Conservation (phyloP, 2,797 vertebrate genomes). For the Simalia tracyae region DNA sequence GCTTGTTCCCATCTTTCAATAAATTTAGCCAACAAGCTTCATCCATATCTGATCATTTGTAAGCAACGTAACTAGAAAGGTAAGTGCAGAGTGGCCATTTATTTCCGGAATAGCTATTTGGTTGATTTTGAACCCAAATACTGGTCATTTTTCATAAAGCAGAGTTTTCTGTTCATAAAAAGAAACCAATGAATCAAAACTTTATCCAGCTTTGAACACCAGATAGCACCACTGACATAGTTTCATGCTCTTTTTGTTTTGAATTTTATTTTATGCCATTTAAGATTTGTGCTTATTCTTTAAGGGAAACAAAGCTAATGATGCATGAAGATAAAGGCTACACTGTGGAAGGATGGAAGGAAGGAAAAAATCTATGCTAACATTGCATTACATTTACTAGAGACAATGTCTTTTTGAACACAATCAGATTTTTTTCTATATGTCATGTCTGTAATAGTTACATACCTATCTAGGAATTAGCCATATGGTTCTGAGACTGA, state of each 20-base stretch:
- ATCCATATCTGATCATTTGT: background rate
- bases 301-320: background rate
- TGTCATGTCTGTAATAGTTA: no score
- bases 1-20: background rate
- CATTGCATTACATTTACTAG: no score
- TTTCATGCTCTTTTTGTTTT: background rate
- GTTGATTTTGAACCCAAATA: background rate
- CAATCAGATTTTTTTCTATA: no score
- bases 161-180: background rate
- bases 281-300: background rate
- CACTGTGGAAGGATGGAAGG: background rate
- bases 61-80: background rate
- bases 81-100: background rate
- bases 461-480: no score
- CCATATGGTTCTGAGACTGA: no score
- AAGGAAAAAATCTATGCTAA: no score
- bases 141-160: background rate
- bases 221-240: background rate
- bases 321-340: background rate
- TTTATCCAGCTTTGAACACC: background rate
- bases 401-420: no score
- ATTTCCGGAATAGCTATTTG: background rate
- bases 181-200: background rate
- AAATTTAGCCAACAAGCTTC: background rate
- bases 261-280: background rate